Conservation (phyloP, 2,888 invertebrate species). For the Callosobruchus maculatus region DNA sequence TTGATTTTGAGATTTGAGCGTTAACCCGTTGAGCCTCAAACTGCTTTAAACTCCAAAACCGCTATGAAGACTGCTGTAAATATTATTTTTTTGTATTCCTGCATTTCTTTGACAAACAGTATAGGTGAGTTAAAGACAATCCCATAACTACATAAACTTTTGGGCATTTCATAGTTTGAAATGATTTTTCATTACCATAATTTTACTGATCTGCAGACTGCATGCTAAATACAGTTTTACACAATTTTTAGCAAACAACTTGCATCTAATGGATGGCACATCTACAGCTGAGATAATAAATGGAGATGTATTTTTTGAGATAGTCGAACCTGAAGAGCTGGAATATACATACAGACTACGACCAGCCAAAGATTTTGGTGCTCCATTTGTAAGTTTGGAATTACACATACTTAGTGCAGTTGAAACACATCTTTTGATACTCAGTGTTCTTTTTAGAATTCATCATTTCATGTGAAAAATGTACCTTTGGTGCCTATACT, state of each 20-base stretch:
- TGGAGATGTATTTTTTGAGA: conserved; percentile 80
- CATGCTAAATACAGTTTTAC: not conserved
- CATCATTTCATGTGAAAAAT: conserved; percentile 56
- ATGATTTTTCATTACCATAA: no score
- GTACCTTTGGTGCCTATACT: conserved; percentile 67
- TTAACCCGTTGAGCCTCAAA: no score
- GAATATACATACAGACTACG: conserved; percentile 77
- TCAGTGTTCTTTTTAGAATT: conserved; percentile 55
- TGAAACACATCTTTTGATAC: not conserved
- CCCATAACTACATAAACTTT: no score
- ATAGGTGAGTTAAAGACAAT: conserved; percentile 19
- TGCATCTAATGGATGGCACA: conserved; percentile 50
- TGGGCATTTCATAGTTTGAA: no score
- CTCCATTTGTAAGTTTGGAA: conserved; percentile 65
- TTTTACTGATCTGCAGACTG: no score
- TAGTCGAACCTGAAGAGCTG: conserved; percentile 72
- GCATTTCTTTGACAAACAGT: conserved; percentile 14
- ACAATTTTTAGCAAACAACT: not conserved
- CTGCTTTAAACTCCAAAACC: not conserved
- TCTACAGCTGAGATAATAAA: conserved; percentile 64
- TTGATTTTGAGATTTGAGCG: no score
- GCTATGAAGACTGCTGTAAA: not conserved
- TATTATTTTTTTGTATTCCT: conserved; percentile 12
- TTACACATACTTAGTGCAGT: not conserved
- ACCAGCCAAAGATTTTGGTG: conserved; percentile 81